phyloP scores from a whole-genome alignment of 2,113 vertebrate genomes.

The Actenoides lindsayi region DNA sequence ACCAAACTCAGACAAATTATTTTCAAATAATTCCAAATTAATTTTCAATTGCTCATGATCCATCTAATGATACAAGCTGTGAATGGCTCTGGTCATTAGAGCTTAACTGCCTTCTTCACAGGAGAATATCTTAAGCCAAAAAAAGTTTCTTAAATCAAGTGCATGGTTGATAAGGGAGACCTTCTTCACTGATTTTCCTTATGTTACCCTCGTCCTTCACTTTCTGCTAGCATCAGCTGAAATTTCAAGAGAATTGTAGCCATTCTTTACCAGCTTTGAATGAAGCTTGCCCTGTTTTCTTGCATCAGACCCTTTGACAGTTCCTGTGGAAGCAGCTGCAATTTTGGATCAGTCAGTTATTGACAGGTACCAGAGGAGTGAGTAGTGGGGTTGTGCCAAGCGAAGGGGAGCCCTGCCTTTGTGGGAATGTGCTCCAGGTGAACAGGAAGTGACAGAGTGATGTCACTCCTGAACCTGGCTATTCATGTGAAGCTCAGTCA shows the following conservation, averaged over 20 bases:
- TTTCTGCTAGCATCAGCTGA: background rate
- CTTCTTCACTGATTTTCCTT: background rate
- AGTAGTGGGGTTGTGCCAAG: background rate
- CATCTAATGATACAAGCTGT: background rate
- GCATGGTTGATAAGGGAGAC: background rate
- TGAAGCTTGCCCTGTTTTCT: background rate
- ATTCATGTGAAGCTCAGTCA: accelerated
- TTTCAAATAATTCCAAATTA: background rate
- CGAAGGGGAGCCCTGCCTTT: background rate
- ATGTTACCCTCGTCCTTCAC: background rate
- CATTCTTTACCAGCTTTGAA: background rate
- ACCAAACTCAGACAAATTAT: background rate
- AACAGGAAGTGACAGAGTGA: background rate
- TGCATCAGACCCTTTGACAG: no score
- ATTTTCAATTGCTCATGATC: background rate
- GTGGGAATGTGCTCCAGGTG: background rate
- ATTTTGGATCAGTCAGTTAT: background rate
- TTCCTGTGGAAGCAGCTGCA: background rate
- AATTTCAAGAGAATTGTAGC: background rate
- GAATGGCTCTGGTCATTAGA: background rate
- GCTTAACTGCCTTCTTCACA: background rate
- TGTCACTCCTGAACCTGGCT: background rate
- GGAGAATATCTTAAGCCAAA: background rate
- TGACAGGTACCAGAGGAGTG: background rate
- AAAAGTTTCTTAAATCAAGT: background rate